Percentiles rank a stretch among this genome's conserved stretches.
phyloP scores from a whole-genome alignment of 1,140 invertebrate genomes.

The Drosophila saltans region DNA sequence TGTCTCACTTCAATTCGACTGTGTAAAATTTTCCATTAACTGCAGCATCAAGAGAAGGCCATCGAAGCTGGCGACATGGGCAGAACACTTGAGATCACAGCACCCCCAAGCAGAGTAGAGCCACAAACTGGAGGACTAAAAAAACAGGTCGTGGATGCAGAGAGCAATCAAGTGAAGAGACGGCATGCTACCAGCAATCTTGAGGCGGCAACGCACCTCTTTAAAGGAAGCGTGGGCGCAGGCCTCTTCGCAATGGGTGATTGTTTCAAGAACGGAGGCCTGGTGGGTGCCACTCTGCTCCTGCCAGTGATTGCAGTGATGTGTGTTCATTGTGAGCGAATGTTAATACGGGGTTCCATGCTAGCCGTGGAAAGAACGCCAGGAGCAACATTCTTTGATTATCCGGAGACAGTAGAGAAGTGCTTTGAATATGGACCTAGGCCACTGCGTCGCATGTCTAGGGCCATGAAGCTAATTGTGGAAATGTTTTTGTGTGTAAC shows the following conservation, averaged over 20 bases:
- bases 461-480: constrained; percentile 87
- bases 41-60: constrained; percentile 38
- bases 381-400: constrained; percentile 84
- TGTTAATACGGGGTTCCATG: constrained; percentile 80
- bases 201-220: constrained; percentile 86
- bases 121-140: constrained; percentile 20
- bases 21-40: constrained; percentile 37
- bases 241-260: constrained; percentile 91
- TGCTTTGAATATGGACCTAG: constrained; percentile 90
- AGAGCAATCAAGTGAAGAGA: constrained; percentile 31
- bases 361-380: constrained; percentile 66
- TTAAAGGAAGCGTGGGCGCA: constrained; percentile 88
- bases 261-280: constrained; percentile 89
- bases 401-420: constrained; percentile 91
- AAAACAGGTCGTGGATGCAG: constrained; percentile 18
- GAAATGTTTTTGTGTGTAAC: constrained; percentile 93
- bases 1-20: neutral
- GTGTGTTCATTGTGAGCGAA: constrained; percentile 89
- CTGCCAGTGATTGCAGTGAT: constrained; percentile 88
- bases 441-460: constrained; percentile 85
- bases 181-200: constrained; percentile 84
- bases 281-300: constrained; percentile 87
- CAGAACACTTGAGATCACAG: constrained; percentile 62
- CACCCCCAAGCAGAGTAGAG: constrained; percentile 15
- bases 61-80: constrained; percentile 59